Evolutionary conservation across 2,113 vertebrate species (phyloP), one percentile per base, ranked within the genome.

Genomic region (Mastomys natalensis): DNA sequence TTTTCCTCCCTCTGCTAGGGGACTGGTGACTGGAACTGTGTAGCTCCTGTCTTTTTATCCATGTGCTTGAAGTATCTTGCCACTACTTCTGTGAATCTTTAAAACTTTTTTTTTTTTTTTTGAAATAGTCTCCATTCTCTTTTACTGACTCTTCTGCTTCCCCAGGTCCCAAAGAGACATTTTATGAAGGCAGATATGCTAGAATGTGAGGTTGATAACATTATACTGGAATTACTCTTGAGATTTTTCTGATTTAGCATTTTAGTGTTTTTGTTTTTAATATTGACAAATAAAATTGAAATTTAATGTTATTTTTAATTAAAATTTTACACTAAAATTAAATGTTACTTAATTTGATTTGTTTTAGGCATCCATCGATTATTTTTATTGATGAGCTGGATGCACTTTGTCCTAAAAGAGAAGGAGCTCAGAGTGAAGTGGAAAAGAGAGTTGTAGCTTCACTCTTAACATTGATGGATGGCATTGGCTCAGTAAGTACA

Each of bases 311-410:
- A 29, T 89, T 84, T 84, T 87, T 21, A 93, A 0, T 87, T 82
- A 88, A 85, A 93, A 92, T 26, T 74, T 88, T 45, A 87, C 55
- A 84, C 3, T 95, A 88, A 93, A 91, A 74, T 60, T 40, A 91
- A 48, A 80, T 74, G 21, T 88, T 19, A 64, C 81, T 84, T 29
- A 3, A 89, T 91, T 95, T 90, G 68, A 37, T 31, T 51, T 77
- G 53, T 77, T 93, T 48, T 97, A 99, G 99, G 89, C 95, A 95
- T 2, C 99, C 99, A 3, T 99, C 99, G 2, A 99, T 99, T 95
- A 99, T 99, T 98, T 99, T 99, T 96, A 99, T 99, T 51, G 99
- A 99, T 89, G 99, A 99, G 96, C 97, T 99, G 94, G 99, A 99
- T 80, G 99, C 99, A 0, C 98, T 99, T 95, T 99, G 99, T 92